phyloP scores from a whole-genome alignment of 2,888 invertebrate species.

The Amblyjoppa proteus region DNA sequence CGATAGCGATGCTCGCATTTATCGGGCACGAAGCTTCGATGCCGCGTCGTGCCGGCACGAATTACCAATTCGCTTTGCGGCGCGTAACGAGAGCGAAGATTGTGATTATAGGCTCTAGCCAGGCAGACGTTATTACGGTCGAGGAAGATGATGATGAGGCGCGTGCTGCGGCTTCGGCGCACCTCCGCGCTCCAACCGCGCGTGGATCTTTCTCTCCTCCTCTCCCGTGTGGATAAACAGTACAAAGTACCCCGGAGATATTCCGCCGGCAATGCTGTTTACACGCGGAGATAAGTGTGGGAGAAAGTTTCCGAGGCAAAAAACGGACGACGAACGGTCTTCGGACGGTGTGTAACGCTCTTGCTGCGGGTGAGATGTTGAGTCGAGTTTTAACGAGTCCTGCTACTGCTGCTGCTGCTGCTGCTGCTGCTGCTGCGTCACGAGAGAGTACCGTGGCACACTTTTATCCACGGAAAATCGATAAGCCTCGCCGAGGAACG shows the following conservation, averaged over 20 bases:
- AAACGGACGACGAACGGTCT: neutral
- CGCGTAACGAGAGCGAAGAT: slow-evolving; percentile 29
- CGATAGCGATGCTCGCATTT: neutral
- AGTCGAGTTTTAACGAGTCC: slow-evolving; percentile 20
- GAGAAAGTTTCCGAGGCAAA: slow-evolving; percentile 58
- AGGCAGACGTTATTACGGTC: slow-evolving; percentile 42
- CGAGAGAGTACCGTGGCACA: slow-evolving; percentile 48
- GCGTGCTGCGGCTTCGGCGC: slow-evolving; percentile 13
- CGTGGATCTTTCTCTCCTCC: neutral
- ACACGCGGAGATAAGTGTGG: slow-evolving; percentile 27
- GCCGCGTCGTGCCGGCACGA: neutral
- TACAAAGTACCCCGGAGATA: neutral
- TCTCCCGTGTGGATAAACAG: neutral
- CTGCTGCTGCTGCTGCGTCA: slow-evolving; percentile 38
- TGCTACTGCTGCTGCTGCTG: slow-evolving; percentile 5
- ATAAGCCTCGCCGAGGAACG: slow-evolving; percentile 34
- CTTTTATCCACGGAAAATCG: slow-evolving; percentile 59
- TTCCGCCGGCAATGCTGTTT: slow-evolving; percentile 3
- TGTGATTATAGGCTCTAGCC: slow-evolving; percentile 37
- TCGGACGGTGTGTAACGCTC: neutral
- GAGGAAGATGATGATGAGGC: slow-evolving; percentile 24
- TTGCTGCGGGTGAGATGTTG: neutral
- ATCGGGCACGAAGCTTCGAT: neutral
- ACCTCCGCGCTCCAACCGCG: neutral
- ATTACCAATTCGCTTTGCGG: slow-evolving; percentile 42